Evolutionary conservation across 92 coral and sea anemone genomes (phyloP).

Genomic region (Zoanthus sansibaricus): DNA sequence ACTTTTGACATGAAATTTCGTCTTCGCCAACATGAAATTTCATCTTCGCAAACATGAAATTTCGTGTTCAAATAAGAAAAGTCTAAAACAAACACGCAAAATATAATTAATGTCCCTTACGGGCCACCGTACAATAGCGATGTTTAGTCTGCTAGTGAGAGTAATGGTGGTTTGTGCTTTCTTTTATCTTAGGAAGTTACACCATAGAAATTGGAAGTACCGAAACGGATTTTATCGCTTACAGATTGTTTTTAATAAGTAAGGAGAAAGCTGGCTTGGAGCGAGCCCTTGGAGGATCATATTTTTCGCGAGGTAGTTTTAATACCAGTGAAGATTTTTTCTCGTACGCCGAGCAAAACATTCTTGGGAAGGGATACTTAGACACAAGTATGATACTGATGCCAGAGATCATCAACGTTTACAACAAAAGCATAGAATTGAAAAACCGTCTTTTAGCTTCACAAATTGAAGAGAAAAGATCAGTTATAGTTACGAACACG

Average conservation of each 20-base stretch:
- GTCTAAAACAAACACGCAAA: too few species aligned
- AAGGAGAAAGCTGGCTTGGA: constrained; percentile 77
- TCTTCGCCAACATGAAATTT: too few species aligned
- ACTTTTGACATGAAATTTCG: too few species aligned
- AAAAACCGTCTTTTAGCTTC: neutral
- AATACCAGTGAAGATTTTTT: constrained; percentile 57
- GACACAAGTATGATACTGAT: constrained; percentile 58
- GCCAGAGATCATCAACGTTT: constrained; percentile 49
- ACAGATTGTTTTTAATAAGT: constrained; percentile 66
- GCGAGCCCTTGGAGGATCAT: constrained; percentile 76
- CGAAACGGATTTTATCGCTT: constrained; percentile 56
- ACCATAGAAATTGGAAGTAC: constrained; percentile 3
- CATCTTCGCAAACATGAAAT: too few species aligned
- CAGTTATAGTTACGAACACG: constrained; percentile 54
- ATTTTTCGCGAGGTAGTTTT: constrained; percentile 67
- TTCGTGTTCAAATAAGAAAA: too few species aligned
- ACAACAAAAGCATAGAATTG: constrained; percentile 14
- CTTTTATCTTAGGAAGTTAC: constrained; percentile 1
- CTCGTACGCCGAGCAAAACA: constrained; percentile 58
- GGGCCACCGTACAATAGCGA: neutral
- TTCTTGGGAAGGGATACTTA: constrained; percentile 58
- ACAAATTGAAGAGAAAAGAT: constrained; percentile 44
- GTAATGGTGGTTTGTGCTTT: neutral
- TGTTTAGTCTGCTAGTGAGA: neutral
- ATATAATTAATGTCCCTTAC: neutral